Conservation (phyloP, 2,113 vertebrate species). For the Typhlomys cinereus region DNA sequence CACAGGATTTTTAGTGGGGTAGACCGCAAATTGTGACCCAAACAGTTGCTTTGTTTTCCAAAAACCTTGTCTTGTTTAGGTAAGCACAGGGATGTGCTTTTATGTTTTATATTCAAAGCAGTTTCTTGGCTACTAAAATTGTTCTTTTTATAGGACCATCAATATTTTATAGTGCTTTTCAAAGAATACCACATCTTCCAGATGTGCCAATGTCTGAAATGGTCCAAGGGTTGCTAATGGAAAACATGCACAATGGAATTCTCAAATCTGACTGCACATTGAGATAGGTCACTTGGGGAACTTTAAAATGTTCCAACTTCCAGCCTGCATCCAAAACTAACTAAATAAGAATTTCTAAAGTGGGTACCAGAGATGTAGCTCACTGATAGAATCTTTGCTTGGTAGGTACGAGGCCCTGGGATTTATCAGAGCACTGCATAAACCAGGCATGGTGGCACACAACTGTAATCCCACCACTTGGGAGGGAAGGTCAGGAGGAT, state of each 20-base stretch:
- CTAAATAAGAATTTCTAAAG: constrained; percentile 10
- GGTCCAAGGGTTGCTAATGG: constrained; percentile 27
- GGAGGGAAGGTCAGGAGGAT: not conserved
- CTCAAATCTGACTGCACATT: not conserved
- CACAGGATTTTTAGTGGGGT: not conserved
- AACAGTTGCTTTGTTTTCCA: not conserved
- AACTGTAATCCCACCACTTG: not conserved
- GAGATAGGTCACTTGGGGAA: not conserved
- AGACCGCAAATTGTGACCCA: not conserved
- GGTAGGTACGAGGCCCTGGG: not conserved
- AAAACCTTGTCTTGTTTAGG: constrained; percentile 25
- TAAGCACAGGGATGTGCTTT: not conserved
- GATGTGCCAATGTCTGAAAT: not conserved
- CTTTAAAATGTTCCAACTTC: constrained; percentile 1
- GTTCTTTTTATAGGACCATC: constrained; percentile 41
- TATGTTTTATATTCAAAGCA: constrained; percentile 38
- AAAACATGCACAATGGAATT: constrained; percentile 45
- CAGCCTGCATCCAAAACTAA: constrained; percentile 8
- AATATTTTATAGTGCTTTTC: constrained; percentile 47
- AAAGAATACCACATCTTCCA: constrained; percentile 30
- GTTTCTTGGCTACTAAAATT: not conserved
- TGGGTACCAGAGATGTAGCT: not conserved
- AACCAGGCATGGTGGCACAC: not conserved
- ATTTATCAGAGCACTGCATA: not conserved
- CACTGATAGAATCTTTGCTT: not conserved